Evolutionary conservation across 2,888 invertebrate species (phyloP), one percentile per base, ranked within the genome.

Genomic region (Tinea semifulvella): DNA sequence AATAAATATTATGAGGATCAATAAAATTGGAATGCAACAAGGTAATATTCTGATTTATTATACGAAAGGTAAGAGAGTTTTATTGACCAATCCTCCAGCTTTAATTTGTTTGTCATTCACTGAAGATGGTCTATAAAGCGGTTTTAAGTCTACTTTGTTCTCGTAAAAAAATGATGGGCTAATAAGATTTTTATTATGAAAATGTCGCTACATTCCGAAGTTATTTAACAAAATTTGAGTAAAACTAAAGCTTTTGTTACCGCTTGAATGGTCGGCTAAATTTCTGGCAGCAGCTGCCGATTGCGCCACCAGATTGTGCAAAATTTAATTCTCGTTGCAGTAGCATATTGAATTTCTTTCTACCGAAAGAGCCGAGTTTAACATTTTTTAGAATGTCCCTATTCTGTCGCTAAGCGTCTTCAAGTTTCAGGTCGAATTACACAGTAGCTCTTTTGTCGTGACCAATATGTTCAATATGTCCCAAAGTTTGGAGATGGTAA

Each of bases 271-370:
- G 60, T 63, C 60, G 57, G 60, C 57, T 58, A 63, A 68, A 69
- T 66, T 68, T 69, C 61, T 62, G 68, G 63, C 54, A 73, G 61
- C 79, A 79, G 72, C 77, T 79, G 79, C 63, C 65, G 70, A 69
- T 70, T 60, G 54, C 57, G 60, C 60, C 61, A 65, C 54, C 56
- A 68, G 71, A 73, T 76, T 77, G 71, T 68, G 68, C 72, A 79
- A 77, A 76, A 74, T 73, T 73, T 75, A 74, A 79, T 79, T 73
- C 63, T 54, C 62, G 58, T 63, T 69, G 67, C 75, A 68, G 59
- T 65, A 55, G 60, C 60, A 68, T 80, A 80, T 80, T 74, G 70
- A 65, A 64, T 79, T 79, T 76, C 79, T 66, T 68, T 66, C 60
- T 58, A 5, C 44, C 38, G 17, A 42, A 18, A 25, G 39, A 16